A percentile compares a stretch with the other conserved stretches of the same genome.
These are phyloP conservation scores for Ommatoiulus sabulosus DNA, from an alignment of 2,888 invertebrate genomes.

Conservation along the genomic window DNA sequence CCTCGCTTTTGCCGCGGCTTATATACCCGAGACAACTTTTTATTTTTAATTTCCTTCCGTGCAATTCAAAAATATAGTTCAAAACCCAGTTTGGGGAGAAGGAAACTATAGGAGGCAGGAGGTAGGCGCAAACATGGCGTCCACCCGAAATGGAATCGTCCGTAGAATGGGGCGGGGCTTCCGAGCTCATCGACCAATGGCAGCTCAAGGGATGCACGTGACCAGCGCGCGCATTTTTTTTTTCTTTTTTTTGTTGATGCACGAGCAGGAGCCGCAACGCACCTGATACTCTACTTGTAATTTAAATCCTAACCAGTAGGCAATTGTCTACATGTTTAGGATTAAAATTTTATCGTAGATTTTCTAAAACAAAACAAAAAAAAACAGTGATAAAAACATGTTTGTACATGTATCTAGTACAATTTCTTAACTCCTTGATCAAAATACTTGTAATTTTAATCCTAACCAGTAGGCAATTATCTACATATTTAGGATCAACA, in stretches of 20 bases:
- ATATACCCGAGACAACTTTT: not conserved
- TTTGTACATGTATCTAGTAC: too few species aligned
- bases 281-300: too few species aligned
- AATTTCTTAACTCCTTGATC: too few species aligned
- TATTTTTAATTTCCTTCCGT: not conserved
- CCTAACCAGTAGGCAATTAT: too few species aligned
- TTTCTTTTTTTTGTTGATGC: not conserved
- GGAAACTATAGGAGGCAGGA: not conserved
- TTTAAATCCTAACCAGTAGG: too few species aligned
- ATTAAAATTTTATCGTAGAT: too few species aligned
- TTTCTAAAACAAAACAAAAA: too few species aligned
- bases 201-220: not conserved
- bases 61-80: slow-evolving; percentile 22
- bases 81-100: slow-evolving; percentile 13
- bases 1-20: not conserved
- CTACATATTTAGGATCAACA: too few species aligned
- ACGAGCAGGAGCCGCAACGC: too few species aligned
- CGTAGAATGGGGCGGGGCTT: not conserved
- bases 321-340: too few species aligned
- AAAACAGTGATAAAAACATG: too few species aligned
- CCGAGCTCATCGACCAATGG: not conserved
- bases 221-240: not conserved
- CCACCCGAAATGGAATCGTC: not conserved
- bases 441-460: too few species aligned
- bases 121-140: not conserved